Base-by-base conservation (phyloP, 2,888 invertebrate species). In the Thelaira solivaga region DNA sequence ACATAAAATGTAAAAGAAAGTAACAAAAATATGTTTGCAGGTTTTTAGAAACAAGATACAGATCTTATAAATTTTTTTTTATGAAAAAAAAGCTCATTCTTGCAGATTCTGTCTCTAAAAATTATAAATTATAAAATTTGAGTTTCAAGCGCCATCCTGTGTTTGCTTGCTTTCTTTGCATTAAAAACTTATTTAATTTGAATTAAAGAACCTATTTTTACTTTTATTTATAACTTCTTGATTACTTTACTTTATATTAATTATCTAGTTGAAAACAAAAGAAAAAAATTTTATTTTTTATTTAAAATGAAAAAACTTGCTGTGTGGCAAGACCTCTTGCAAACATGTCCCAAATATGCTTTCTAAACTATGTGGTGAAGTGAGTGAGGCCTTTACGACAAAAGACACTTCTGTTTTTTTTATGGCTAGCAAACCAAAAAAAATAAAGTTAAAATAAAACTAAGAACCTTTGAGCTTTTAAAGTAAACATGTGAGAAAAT, bases 401-500 rank as follows among this genome's bases (percentile, higher is more conserved):
- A 31, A 61, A 41, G 4, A 57, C 34, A 45, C 7, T 16, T 7
- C n/a, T 20, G 8, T 2, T 36, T 22, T 41, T 41, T 3, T 39
- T 39, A 13, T 16, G 16, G 36, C 22, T 34, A 22, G 26, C 26
- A 20, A 53, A 49, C 8, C 47, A 20, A 13, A 4, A 47, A n/a
- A n/a, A n/a, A n/a, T n/a, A n/a, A n/a, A n/a, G n/a, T n/a, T n/a
- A n/a, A 24, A 47, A 53, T 22, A 26, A 22, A 41, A 31, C 13
- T 16, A 16, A 59, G 45, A 29, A 13, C 41, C 5, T 31, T 61
- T 55, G 41, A 62, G 47, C 39, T 69, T 62, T 72, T 39, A 31
- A 47, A 68, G 47, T 41, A 61, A 64, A 62, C 68, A 57, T 18
- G 47, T 59, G 57, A 73, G 51, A 73, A 68, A 49, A 55, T 69